These are phyloP conservation scores for Aphaenogaster floridana DNA, from an alignment of 1,140 invertebrate genomes.

Conservation along the genomic window DNA sequence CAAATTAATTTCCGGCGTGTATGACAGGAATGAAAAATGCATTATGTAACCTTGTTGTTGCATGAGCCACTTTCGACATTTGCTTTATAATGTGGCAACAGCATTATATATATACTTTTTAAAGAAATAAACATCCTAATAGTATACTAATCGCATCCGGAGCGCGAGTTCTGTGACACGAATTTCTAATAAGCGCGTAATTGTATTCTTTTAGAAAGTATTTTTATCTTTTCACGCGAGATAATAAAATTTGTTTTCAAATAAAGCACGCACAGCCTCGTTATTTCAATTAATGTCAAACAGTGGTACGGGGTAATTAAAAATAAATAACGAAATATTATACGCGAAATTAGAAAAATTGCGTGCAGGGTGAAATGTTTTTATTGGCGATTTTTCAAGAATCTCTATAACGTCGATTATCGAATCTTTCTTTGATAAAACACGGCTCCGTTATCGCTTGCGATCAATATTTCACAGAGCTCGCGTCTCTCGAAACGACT, in stretches of 20 bases:
- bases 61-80: constrained; percentile 69
- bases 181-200: constrained; percentile 12
- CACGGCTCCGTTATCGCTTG: constrained; percentile 3
- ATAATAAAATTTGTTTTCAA: background rate
- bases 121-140: constrained; percentile 58
- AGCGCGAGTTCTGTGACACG: constrained; percentile 62
- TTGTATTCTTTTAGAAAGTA: background rate
- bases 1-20: constrained; percentile 43
- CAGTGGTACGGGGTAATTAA: background rate
- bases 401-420: background rate
- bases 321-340: background rate
- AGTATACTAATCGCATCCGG: constrained; percentile 65
- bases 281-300: constrained; percentile 9
- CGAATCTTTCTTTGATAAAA: background rate
- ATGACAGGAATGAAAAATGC: constrained; percentile 47
- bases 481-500: constrained; percentile 61
- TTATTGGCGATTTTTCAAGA: background rate
- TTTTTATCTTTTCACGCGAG: background rate
- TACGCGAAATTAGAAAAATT: background rate
- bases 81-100: constrained; percentile 62
- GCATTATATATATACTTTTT: constrained; percentile 28
- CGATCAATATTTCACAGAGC: constrained; percentile 43
- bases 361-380: background rate
- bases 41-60: constrained; percentile 68
- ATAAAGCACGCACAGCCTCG: background rate